Evolutionary conservation across 2,888 invertebrate genomes (phyloP).

Genomic region (Toxonevra muliebris): DNA sequence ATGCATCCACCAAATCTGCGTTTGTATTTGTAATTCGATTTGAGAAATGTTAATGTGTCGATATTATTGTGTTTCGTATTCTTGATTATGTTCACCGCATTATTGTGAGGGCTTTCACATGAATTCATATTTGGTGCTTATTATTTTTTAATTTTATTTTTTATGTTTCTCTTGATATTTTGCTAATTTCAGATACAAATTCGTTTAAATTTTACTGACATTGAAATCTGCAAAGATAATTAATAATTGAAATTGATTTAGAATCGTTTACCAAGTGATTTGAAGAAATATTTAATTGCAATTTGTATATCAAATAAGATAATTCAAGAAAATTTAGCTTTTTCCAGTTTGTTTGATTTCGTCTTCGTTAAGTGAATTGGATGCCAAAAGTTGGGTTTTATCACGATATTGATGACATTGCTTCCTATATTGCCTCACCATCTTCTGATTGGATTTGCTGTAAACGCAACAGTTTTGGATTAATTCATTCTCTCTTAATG

Average conservation of each 20-base stretch:
- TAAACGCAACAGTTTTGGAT: too few relatives aligned
- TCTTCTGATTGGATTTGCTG: too few relatives aligned
- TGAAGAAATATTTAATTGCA: slow-evolving; percentile 15
- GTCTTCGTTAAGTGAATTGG: not conserved
- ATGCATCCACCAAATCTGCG: slow-evolving; percentile 51
- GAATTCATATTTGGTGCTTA: not conserved
- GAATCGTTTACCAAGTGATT: slow-evolving; percentile 15
- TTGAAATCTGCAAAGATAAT: slow-evolving; percentile 15
- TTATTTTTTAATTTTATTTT: not conserved
- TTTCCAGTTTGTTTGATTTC: not conserved
- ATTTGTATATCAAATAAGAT: not conserved
- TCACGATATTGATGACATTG: too few relatives aligned
- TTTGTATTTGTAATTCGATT: slow-evolving; percentile 65
- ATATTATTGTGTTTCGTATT: slow-evolving; percentile 42
- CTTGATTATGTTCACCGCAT: slow-evolving; percentile 18
- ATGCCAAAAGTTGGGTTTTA: too few relatives aligned
- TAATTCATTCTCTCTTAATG: too few relatives aligned
- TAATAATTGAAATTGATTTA: slow-evolving; percentile 19
- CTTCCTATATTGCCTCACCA: too few relatives aligned
- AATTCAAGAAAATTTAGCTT: not conserved
- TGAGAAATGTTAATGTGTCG: slow-evolving; percentile 58
- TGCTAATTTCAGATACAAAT: not conserved
- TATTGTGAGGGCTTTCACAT: too few relatives aligned
- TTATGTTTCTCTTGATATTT: slow-evolving; percentile 24
- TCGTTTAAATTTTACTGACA: slow-evolving; percentile 19